phyloP scores from a whole-genome alignment of 2,888 invertebrate species.

The Achlya flavicornis region DNA sequence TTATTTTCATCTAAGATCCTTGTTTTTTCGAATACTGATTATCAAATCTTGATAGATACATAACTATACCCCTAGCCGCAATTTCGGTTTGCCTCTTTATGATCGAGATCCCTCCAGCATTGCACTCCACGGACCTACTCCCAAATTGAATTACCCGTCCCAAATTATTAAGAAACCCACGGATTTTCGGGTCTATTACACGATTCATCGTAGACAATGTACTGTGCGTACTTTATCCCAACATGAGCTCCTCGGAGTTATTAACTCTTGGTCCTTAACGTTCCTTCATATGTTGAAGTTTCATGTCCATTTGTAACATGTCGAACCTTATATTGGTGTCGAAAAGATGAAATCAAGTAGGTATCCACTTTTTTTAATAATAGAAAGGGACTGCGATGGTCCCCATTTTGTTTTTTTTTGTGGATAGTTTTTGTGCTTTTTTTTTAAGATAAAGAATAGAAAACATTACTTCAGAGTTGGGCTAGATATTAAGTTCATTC shows the following conservation, averaged over 20 bases:
- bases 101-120: neutral
- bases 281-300: too few relatives aligned
- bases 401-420: too few relatives aligned
- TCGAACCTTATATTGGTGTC: too few relatives aligned
- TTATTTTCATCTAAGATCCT: neutral
- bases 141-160: constrained; percentile 6
- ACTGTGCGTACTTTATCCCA: neutral
- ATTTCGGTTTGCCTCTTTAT: neutral
- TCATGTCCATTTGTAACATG: too few relatives aligned
- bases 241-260: neutral
- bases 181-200: constrained; percentile 2
- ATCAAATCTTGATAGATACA: neutral
- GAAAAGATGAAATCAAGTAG: too few relatives aligned
- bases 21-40: neutral
- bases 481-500: too few relatives aligned
- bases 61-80: neutral
- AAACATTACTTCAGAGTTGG: too few relatives aligned
- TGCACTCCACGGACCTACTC: neutral
- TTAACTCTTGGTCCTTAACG: neutral
- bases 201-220: neutral
- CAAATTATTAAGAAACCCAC: neutral
- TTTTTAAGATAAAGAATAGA: too few relatives aligned
- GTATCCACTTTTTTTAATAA: too few relatives aligned
- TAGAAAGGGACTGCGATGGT: too few relatives aligned
- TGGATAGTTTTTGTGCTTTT: too few relatives aligned